phyloP scores from a whole-genome alignment of 2,888 invertebrate species.

The Iphiclides podalirius region DNA sequence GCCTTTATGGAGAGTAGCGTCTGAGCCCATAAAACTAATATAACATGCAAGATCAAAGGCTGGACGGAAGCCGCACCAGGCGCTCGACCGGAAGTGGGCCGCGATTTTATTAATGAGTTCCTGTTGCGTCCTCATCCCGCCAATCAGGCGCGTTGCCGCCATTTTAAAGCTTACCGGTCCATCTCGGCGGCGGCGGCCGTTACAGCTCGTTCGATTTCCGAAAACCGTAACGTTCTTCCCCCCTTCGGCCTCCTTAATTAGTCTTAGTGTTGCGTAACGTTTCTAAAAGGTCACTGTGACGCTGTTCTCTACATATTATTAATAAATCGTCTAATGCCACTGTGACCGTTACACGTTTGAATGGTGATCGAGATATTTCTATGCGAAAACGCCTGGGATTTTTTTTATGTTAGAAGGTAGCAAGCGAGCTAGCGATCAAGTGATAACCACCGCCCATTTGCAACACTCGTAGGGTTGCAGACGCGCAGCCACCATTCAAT shows the following conservation, averaged over 20 bases:
- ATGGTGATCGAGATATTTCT: too few species aligned
- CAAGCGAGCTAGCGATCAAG: too few species aligned
- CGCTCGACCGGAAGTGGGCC: slow-evolving; percentile 64
- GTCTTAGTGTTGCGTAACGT: background rate
- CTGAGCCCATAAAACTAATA: slow-evolving; percentile 42
- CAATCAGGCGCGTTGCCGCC: slow-evolving; percentile 47
- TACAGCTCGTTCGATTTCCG: background rate
- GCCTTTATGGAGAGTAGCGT: slow-evolving; percentile 10
- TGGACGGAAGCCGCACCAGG: slow-evolving; percentile 59
- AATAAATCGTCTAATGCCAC: background rate
- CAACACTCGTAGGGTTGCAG: too few species aligned
- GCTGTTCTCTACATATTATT: background rate
- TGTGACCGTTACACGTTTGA: too few species aligned
- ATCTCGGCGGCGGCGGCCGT: background rate
- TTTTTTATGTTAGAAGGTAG: too few species aligned
- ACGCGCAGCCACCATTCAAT: too few species aligned
- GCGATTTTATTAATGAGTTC: slow-evolving; percentile 76
- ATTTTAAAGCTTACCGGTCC: slow-evolving; percentile 34
- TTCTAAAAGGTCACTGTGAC: background rate
- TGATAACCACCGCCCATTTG: too few species aligned
- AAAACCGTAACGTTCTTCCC: background rate
- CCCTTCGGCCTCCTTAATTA: background rate
- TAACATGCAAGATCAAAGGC: slow-evolving; percentile 62
- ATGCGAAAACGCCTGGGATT: too few species aligned
- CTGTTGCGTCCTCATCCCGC: slow-evolving; percentile 70